Conservation (phyloP, 2,888 invertebrate genomes). For the Liposcelis brunnea region DNA sequence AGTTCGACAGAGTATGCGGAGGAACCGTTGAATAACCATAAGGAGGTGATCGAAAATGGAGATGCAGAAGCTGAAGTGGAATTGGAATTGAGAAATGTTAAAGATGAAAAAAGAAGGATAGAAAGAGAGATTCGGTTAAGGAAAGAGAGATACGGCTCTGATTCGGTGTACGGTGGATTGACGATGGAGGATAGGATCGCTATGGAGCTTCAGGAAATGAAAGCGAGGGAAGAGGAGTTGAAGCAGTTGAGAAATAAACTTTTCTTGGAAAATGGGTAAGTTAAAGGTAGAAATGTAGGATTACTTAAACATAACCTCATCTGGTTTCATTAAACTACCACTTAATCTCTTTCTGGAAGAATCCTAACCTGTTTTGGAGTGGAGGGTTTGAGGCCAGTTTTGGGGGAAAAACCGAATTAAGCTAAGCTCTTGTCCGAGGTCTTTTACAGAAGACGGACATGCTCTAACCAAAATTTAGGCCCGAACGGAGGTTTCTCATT, state of each 20-base stretch:
- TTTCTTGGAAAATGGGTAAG: neutral
- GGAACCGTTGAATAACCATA: too few species aligned
- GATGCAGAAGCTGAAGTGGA: slow-evolving; percentile 6
- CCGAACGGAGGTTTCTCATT: too few species aligned
- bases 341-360: too few species aligned
- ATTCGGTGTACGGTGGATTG: slow-evolving; percentile 15
- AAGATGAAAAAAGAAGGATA: slow-evolving; percentile 17
- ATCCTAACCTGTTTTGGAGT: too few species aligned
- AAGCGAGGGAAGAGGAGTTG: slow-evolving; percentile 31
- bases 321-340: too few species aligned
- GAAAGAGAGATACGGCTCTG: slow-evolving; percentile 27
- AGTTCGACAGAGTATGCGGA: neutral
- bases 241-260: slow-evolving; percentile 19
- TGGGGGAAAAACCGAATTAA: too few species aligned
- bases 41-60: neutral
- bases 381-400: too few species aligned
- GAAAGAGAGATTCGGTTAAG: slow-evolving; percentile 30
- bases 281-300: neutral
- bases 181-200: slow-evolving; percentile 26
- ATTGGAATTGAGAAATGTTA: slow-evolving; percentile 2
- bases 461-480: too few species aligned
- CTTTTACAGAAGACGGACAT: too few species aligned
- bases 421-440: too few species aligned
- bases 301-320: too few species aligned
- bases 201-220: slow-evolving; percentile 29